A percentile compares a stretch with the other conserved stretches of the same genome.
These are phyloP conservation scores for Lordiphosa clarofinis DNA, from an alignment of 1,140 invertebrate species.

Conservation along the genomic window DNA sequence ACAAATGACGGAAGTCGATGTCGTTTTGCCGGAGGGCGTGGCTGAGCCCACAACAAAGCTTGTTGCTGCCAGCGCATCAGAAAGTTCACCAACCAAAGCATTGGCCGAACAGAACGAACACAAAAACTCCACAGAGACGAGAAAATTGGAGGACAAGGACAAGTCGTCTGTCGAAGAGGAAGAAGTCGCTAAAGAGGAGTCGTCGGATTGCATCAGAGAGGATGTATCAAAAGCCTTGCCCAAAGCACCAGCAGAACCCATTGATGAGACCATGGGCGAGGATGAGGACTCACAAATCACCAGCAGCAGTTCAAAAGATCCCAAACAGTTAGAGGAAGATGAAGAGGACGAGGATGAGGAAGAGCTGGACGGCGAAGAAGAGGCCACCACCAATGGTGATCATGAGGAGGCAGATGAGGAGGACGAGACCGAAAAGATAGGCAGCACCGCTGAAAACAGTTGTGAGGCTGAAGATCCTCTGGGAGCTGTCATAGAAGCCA, in stretches of 20 bases:
- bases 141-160: background rate
- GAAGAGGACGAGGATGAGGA: conserved; percentile 28
- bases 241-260: conserved; percentile 22
- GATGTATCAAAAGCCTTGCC: conserved; percentile 33
- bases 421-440: conserved; percentile 67
- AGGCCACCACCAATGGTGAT: conserved; percentile 66
- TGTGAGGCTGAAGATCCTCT: conserved; percentile 67
- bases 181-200: conserved; percentile 9
- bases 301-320: conserved; percentile 51
- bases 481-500: conserved; percentile 33
- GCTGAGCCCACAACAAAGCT: conserved; percentile 65
- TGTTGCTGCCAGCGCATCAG: conserved; percentile 46
- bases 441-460: conserved; percentile 63
- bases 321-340: conserved; percentile 31
- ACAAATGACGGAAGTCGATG: conserved; percentile 79
- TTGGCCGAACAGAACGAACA: conserved; percentile 14
- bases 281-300: conserved; percentile 70
- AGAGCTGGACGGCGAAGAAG: conserved; percentile 52
- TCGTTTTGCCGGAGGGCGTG: conserved; percentile 74
- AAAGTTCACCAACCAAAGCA: conserved; percentile 13
- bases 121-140: conserved; percentile 5
- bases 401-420: conserved; percentile 46
- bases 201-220: conserved; percentile 14
- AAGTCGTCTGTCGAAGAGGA: conserved; percentile 9
- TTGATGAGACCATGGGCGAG: conserved; percentile 36